Evolutionary conservation across 2,113 vertebrate species (phyloP).

Genomic region (Silurus meridionalis): DNA sequence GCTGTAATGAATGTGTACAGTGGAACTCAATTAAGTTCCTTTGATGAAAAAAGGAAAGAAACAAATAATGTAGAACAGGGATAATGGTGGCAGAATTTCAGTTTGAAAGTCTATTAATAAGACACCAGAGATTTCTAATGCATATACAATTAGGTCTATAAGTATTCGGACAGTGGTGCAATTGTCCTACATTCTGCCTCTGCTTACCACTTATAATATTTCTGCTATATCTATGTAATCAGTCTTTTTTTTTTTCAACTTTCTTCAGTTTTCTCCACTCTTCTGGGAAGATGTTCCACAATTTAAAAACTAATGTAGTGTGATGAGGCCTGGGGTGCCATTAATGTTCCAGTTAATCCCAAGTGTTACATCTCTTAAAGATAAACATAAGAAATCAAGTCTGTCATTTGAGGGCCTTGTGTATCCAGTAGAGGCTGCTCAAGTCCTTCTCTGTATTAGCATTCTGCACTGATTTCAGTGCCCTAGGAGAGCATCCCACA

Average conservation of each 20-base stretch:
- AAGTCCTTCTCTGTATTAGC: slow-evolving; percentile 11
- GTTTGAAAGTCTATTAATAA: not conserved
- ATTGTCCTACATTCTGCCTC: too few relatives aligned
- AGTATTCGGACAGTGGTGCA: too few relatives aligned
- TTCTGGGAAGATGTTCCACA: too few relatives aligned
- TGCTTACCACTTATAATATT: too few relatives aligned
- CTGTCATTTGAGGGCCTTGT: not conserved
- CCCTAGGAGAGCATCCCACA: slow-evolving; percentile 5
- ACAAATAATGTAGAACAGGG: not conserved
- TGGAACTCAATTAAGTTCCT: slow-evolving; percentile 74
- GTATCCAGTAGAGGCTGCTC: slow-evolving; percentile 47
- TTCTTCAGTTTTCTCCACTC: too few relatives aligned
- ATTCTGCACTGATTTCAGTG: slow-evolving; percentile 12
- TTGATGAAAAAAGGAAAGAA: slow-evolving; percentile 18
- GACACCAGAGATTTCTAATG: not conserved
- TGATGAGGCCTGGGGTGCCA: too few relatives aligned
- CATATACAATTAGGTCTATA: too few relatives aligned
- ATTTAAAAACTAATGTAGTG: too few relatives aligned
- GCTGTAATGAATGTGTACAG: slow-evolving; percentile 73
- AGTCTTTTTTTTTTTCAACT: too few relatives aligned
- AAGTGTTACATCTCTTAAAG: not conserved
- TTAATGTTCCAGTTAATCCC: too few relatives aligned
- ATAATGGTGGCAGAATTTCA: not conserved
- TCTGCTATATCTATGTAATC: too few relatives aligned
- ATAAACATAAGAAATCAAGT: not conserved